Base-by-base conservation (phyloP, 2,797 vertebrate genomes). In the Notolabrus celidotus region DNA sequence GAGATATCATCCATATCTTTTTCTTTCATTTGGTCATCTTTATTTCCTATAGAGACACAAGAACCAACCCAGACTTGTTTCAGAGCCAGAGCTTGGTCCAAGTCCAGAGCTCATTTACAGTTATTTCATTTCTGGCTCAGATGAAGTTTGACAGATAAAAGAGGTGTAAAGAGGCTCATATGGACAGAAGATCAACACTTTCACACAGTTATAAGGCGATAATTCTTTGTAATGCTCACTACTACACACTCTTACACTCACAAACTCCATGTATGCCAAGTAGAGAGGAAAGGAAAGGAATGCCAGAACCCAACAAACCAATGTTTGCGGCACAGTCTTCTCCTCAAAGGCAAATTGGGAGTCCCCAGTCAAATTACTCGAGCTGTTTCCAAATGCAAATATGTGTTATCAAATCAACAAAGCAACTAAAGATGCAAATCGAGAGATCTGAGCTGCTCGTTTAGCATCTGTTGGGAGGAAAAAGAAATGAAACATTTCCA, bases 301-400 rank as follows among this genome's bases (percentile, higher is more conserved):
- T 46, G 84, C 67, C 81, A 81, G 67, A 58, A 41, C 27, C 34
- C 31, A 63, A 78, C 71, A 33, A 68, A 76, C 64, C 57, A 83
- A 64, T 51, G 77, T 79, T 87, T 70, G 69, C 83, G 81, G 66
- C 73, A 67, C 69, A 77, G 76, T 62, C 72, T 69, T 75, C 64
- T 89, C 87, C 93, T 94, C 82, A 89, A 91, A 94, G 95, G 93
- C 92, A 92, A 86, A 89, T 86, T 71, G 83, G 77, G 83, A 88
- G 87, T 93, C 92, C 93, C 93, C 89, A 94, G 94, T 94, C 92
- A 92, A 94, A 95, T 94, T 93, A 93, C 87, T 86, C 74, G 85
- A 89, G 23, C 16, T 92, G 92, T 92, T 92, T 90, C 85, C 74
- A 90, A 91, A 93, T 94, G 93, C 84, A 93, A 90, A 88, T 89